These are phyloP conservation scores for Rhabdomys dilectus DNA, from an alignment of 2,113 vertebrate genomes.

Conservation along the genomic window DNA sequence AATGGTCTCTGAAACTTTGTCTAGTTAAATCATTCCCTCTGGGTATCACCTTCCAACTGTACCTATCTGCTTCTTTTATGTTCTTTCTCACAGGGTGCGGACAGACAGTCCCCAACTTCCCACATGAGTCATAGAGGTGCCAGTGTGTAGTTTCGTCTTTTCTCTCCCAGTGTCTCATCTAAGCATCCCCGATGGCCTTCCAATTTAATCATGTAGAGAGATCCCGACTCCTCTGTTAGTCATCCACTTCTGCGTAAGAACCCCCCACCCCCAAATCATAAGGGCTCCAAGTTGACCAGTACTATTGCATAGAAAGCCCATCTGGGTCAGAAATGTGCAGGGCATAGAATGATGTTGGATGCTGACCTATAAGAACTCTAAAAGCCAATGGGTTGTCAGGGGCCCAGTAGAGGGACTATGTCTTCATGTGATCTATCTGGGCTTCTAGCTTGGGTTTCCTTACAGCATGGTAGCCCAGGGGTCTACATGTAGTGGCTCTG, in stretches of 20 bases:
- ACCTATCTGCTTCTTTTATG: background rate
- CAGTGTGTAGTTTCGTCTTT: background rate
- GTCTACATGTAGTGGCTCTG: background rate
- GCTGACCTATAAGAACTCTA: fast-evolving
- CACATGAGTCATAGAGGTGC: background rate
- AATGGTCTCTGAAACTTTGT: background rate
- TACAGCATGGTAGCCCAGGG: fast-evolving
- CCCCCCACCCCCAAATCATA: background rate
- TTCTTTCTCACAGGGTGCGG: background rate
- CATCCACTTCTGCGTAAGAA: background rate
- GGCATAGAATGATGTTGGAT: background rate
- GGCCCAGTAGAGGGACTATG: fast-evolving
- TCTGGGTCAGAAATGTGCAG: background rate
- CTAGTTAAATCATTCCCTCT: background rate
- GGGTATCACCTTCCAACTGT: background rate
- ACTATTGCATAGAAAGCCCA: background rate
- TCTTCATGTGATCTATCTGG: background rate
- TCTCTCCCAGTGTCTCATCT: background rate
- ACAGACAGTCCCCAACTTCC: background rate
- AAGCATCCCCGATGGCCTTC: background rate
- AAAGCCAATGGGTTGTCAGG: too few relatives aligned
- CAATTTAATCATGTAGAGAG: background rate
- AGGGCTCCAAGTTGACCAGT: background rate
- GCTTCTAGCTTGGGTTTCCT: background rate
- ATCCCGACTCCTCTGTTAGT: fast-evolving